phyloP scores from a whole-genome alignment of 2,113 vertebrate species.

The Bucco capensis region DNA sequence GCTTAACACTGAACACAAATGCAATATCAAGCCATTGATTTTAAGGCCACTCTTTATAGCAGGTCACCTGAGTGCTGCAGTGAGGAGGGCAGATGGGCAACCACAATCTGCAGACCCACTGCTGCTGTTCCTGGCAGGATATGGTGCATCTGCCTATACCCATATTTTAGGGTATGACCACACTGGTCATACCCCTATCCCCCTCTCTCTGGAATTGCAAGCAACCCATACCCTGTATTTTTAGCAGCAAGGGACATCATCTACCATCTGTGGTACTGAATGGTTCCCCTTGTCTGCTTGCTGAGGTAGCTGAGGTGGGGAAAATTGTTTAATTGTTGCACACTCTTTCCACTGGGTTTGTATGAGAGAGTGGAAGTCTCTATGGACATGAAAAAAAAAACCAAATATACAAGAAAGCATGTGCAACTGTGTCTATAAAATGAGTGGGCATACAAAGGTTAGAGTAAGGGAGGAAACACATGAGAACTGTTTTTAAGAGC shows the following conservation, averaged over 20 bases:
- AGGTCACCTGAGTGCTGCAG: neutral
- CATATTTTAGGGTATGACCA: neutral
- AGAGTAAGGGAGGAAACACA: neutral
- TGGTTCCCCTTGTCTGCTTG: constrained; percentile 25
- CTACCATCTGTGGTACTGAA: constrained; percentile 36
- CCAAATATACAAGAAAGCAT: neutral
- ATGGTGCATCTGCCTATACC: neutral
- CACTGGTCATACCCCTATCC: neutral
- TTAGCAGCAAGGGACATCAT: constrained; percentile 38
- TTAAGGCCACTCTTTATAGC: neutral
- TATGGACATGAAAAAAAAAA: neutral
- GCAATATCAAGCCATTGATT: neutral
- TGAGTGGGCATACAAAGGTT: neutral
- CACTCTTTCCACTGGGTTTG: constrained; percentile 3
- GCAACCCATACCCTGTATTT: constrained; percentile 29
- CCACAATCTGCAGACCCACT: neutral
- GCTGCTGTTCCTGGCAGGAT: neutral
- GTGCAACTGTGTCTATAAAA: neutral
- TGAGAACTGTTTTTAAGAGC: neutral
- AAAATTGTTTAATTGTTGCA: constrained; percentile 45
- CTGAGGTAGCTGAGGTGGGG: constrained; percentile 7
- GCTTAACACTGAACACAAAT: neutral
- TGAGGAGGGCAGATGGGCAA: neutral
- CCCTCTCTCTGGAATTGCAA: neutral
- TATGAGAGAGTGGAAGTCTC: neutral